Evolutionary conservation across 1,140 invertebrate genomes (phyloP).

Genomic region (Sweltsa coloradensis): DNA sequence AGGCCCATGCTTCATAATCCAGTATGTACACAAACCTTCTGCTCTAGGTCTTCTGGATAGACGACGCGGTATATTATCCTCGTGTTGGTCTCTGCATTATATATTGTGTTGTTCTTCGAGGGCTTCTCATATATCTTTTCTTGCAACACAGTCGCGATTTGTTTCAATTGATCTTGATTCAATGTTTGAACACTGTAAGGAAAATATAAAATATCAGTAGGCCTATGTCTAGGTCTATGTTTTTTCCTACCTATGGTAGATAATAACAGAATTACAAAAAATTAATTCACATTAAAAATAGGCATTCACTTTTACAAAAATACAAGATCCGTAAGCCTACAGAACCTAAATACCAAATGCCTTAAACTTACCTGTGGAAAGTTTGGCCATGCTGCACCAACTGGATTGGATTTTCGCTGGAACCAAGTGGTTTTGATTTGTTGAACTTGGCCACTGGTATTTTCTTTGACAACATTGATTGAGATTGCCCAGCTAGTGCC

Average conservation of each 20-base stretch:
- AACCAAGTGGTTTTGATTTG: slow-evolving; percentile 34
- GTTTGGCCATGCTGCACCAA: slow-evolving; percentile 46
- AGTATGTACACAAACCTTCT: no score
- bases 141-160: slow-evolving; percentile 46
- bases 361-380: slow-evolving; percentile 30
- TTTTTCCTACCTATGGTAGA: background rate
- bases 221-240: no score
- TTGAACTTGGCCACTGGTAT: slow-evolving; percentile 7
- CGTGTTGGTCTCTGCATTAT: slow-evolving; percentile 40
- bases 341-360: no score
- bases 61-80: slow-evolving; percentile 43
- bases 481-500: background rate
- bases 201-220: no score
- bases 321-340: no score
- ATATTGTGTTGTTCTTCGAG: slow-evolving; percentile 36
- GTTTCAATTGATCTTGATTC: slow-evolving; percentile 41
- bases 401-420: slow-evolving; percentile 48
- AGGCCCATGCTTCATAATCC: no score
- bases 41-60: slow-evolving; percentile 33
- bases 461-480: background rate
- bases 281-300: no score
- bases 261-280: background rate
- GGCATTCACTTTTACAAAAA: no score
- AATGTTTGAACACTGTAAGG: slow-evolving; percentile 44
- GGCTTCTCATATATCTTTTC: slow-evolving; percentile 32